Evolutionary conservation across 2,888 invertebrate species (phyloP), one percentile per base, ranked within the genome.

Genomic region (Pachycephus smyrnensis): DNA sequence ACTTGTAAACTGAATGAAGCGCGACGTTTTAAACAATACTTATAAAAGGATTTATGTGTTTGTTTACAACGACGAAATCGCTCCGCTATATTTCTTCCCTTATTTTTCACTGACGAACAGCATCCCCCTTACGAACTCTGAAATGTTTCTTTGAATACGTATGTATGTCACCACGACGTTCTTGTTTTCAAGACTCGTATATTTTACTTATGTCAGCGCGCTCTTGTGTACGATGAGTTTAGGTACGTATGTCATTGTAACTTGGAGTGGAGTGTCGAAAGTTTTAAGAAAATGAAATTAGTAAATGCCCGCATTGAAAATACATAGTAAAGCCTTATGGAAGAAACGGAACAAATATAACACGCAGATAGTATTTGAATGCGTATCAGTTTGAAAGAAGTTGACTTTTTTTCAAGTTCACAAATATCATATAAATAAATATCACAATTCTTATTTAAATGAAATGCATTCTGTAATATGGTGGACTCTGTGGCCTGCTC

Each of bases 31-130:
- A 23, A 23, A 55, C 23, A 23, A 1, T 23, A 55, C 23, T 6
- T 55, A 6, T 23, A 23, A 55, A 1, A 55, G 6, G 80, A 86
- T 86, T 85, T 85, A 86, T 84, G 75, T 78, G 79, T 82, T 82
- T 86, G 84, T 84, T 86, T 86, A 84, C 84, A 76, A 78, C 76
- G 73, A 71, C 71, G 71, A 30, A 32, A 15, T 30, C 31, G 71
- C 71, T 71, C 23, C 0, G 69, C 15, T 32, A 30, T 69, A 30
- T 32, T 31, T 69, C 15, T 31, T 32, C 31, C 31, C 15, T 71
- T 71, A 71, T 71, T 71, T 71, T 71, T 32, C 71, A 12, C 32
- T 32, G 31, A 71, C 71, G 71, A 71, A 71, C 71, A 55, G 23
- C 40, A 55, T 55, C 40, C 40, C 2, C 23, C 23, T 55, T 55